Evolutionary conservation across 1,140 invertebrate genomes (phyloP).

Genomic region (Arion vulgaris): DNA sequence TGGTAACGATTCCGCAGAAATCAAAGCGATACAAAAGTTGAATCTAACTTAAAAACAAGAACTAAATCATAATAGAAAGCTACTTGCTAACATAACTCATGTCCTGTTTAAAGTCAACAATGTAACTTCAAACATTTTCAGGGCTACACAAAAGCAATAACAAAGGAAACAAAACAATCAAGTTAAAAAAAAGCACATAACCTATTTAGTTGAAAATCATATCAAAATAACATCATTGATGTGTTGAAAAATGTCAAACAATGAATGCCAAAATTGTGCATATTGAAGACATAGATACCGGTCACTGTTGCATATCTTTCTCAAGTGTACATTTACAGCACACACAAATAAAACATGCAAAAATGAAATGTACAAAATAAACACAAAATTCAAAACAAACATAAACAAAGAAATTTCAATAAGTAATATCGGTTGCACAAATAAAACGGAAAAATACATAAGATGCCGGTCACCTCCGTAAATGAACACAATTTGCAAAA

Average conservation of each 20-base stretch:
- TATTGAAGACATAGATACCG: background rate
- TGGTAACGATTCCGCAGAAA: too few relatives aligned
- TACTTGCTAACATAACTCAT: background rate
- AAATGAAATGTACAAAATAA: background rate
- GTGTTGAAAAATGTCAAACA: background rate
- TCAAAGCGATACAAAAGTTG: too few relatives aligned
- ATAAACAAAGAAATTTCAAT: background rate
- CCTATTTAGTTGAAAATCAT: background rate
- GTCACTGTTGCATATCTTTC: background rate
- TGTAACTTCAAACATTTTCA: background rate
- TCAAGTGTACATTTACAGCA: background rate
- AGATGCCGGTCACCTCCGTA: too few relatives aligned
- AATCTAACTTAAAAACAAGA: background rate
- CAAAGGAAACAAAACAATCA: background rate
- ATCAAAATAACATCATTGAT: background rate
- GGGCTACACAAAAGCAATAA: background rate
- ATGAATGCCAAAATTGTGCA: background rate
- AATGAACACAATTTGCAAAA: too few relatives aligned
- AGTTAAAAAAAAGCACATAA: background rate
- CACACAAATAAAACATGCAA: background rate
- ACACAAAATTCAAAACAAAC: background rate
- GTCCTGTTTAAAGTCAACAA: background rate
- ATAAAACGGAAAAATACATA: too few relatives aligned
- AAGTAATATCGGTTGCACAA: background rate
- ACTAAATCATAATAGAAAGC: background rate